Conservation (phyloP, 1,140 invertebrate species). For the Psilanteris sp. region DNA sequence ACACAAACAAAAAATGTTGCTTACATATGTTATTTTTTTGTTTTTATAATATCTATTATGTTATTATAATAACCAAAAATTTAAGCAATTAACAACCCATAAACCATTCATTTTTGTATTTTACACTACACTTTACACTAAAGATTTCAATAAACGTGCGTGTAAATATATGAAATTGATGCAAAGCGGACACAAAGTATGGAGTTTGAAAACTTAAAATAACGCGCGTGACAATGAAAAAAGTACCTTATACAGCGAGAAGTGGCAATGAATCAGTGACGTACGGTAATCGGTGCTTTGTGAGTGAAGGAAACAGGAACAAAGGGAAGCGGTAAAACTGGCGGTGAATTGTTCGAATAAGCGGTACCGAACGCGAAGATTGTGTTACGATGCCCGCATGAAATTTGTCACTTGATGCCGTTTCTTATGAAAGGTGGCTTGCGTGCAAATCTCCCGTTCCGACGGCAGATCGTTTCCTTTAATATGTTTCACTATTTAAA, state of each 20-base stretch:
- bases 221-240: constrained; percentile 19
- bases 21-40: too few species aligned
- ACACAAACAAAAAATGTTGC: too few species aligned
- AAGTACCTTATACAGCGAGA: constrained; percentile 27
- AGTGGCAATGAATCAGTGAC: constrained; percentile 34
- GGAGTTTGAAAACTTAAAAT: constrained; percentile 10
- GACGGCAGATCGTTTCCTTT: constrained; percentile 5
- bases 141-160: too few species aligned
- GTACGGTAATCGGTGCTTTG: constrained; percentile 23
- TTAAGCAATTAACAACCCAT: too few species aligned
- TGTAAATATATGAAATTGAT: too few species aligned
- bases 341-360: constrained; percentile 72
- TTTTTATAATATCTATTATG: too few species aligned
- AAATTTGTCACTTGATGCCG: constrained; percentile 52
- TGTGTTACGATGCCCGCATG: constrained; percentile 70
- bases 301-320: constrained; percentile 49
- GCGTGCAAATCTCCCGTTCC: constrained; percentile 2
- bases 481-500: too few species aligned
- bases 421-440: constrained; percentile 47
- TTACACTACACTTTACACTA: too few species aligned
- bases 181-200: constrained; percentile 2
- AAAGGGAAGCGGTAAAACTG: constrained; percentile 63
- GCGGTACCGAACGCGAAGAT: constrained; percentile 64
- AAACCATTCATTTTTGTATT: too few species aligned
- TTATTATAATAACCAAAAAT: too few species aligned